Evolutionary conservation across 2,888 invertebrate genomes (phyloP), one percentile per base, ranked within the genome.

Genomic region (Parnassius apollo): DNA sequence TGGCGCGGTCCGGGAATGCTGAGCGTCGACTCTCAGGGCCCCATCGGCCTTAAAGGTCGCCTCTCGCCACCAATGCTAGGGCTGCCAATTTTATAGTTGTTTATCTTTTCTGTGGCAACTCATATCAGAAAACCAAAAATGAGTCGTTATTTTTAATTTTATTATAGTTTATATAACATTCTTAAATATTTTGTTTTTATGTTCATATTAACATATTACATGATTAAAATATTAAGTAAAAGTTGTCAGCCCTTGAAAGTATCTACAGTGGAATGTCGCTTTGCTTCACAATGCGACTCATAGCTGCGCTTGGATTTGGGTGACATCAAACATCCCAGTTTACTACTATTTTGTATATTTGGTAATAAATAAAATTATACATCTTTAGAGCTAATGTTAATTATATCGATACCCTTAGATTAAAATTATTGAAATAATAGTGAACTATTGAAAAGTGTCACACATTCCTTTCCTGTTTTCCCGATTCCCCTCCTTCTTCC

Each of bases 1-100:
- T 45, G 51, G 55, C 42, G 65, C 68, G 65, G 63, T 52, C 55
- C 68, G 65, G 69, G 69, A 67, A 68, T 66, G 70, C 69, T 66
- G 64, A 66, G 58, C 60, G 60, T 44, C 54, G 58, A 51, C 35
- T 52, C 62, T 61, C 63, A 49, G 63, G 65, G 59, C 63, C 61
- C 54, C 62, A 66, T 65, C 72, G 71, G 71, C 71, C 72, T 70
- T 69, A 74, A 75, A 76, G 74, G 75, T 74, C 72, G 71, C 59
- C 67, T 55, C 63, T 63, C 58, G 62, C 62, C n/a, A 57, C 18
- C 51, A 49, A 18, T 13, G 22, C 25, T 62, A 62, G 62, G 62
- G 62, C 42, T 62, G 45, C 44, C 54, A 58, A 2, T 22, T 46
- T 22, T 35, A 35, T 7, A 35, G 3, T 35, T 7, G 35, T 35